Evolutionary conservation across 2,888 invertebrate species (phyloP), one percentile per base, ranked within the genome.

Genomic region (Drosophila merina): DNA sequence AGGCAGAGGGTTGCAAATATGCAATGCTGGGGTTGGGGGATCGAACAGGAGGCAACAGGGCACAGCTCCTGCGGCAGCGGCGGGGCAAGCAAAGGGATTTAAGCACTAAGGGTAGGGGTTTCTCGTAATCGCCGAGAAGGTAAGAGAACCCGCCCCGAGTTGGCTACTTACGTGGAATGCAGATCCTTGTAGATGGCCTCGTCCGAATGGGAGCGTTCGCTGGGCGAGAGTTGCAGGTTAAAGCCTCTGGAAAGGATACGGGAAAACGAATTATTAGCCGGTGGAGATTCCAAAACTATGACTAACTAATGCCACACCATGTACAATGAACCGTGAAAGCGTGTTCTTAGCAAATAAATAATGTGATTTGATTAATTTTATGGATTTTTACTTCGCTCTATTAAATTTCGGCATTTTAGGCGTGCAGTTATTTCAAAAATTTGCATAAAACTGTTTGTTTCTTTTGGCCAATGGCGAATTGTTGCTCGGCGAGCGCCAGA

Each of bases 131-230:
- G 10, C 20, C 20, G 1, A 20, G 20, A 20, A 20, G 20, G 20
- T 20, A 26, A 31, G 14, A 30, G 25, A 7, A 50, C 40, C n/a
- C 50, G 40, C 12, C 20, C 44, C n/a, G 10, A 25, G n/a, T 7
- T 51, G 7, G 8, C 30, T 62, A 95, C 95, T 95, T 94, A 96
- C 96, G 94, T 94, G 79, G 95, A 94, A 91, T 96, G 96, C 76
- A 97, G 93, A 90, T 96, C 96, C 92, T 96, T 96, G 91, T 96
- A 97, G 77, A 96, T 96, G 80, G 96, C 96, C 91, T 97, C 96
- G 90, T 97, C 96, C 28, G 96, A 96, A 86, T 94, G 94, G 73
- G 95, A 95, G 87, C 95, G 93, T 87, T 93, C 93, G 83, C 92
- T 93, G 44, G 90, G 90, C 63, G 91, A 90, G 8, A 91, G 73